Evolutionary conservation across 64 coral and sea anemone species (phyloP).

Genomic region (Stichodactyla mertensii): DNA sequence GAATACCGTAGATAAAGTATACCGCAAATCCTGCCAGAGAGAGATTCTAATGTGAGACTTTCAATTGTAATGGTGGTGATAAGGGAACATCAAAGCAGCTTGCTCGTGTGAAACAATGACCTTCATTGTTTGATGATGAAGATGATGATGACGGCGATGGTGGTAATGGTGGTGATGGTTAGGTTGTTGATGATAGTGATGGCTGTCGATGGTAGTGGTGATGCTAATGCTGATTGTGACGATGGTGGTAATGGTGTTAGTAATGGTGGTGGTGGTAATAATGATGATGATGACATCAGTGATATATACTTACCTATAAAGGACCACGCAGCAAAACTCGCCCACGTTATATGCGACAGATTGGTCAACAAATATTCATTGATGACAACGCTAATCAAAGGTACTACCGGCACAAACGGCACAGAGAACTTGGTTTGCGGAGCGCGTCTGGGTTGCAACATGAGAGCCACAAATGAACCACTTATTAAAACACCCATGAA

Average conservation of each 20-base stretch:
- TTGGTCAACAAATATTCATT: slow-evolving; percentile 63
- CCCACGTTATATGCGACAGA: slow-evolving; percentile 44
- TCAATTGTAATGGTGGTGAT: background rate
- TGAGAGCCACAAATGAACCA: slow-evolving; percentile 10
- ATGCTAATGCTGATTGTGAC: background rate
- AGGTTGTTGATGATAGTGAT: background rate
- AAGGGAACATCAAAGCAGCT: no score
- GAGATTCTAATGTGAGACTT: background rate
- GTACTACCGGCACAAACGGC: slow-evolving; percentile 34
- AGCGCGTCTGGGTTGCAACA: slow-evolving; percentile 18
- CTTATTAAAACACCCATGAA: background rate
- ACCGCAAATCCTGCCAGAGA: slow-evolving; percentile 31
- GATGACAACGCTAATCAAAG: slow-evolving; percentile 38
- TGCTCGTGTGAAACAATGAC: no score
- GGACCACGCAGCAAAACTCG: slow-evolving; percentile 51
- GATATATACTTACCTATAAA: slow-evolving; percentile 45
- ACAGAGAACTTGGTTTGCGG: slow-evolving; percentile 7
- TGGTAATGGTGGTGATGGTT: background rate
- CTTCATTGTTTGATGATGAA: background rate
- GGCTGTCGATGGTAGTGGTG: no score
- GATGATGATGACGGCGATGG: background rate
- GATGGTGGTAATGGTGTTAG: background rate
- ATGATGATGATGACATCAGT: background rate
- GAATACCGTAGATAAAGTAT: slow-evolving; percentile 57
- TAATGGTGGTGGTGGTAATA: background rate